Evolutionary conservation across 1,140 invertebrate genomes (phyloP).

Genomic region (Drosophila neocordata): DNA sequence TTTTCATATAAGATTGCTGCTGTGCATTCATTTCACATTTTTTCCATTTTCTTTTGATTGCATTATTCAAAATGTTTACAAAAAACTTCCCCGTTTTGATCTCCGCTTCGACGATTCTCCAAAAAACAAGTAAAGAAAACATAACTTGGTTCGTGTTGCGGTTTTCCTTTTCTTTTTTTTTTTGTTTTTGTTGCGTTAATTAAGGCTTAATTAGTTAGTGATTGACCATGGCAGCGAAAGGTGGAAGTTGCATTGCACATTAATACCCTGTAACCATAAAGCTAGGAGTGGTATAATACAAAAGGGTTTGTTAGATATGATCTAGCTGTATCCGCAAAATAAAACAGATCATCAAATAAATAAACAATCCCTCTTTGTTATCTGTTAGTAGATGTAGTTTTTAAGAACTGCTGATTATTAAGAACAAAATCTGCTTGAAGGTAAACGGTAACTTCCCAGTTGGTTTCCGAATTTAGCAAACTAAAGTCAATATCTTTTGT

Average conservation of each 20-base stretch:
- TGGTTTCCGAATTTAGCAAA: neutral
- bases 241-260: slow-evolving; percentile 56
- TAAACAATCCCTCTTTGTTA: no score
- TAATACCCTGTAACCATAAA: neutral
- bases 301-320: no score
- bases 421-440: neutral
- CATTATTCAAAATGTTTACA: slow-evolving; percentile 79
- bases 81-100: slow-evolving; percentile 73
- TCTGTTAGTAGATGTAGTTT: no score
- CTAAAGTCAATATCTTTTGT: neutral
- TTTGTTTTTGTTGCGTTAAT: slow-evolving; percentile 65
- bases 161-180: slow-evolving; percentile 47
- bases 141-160: slow-evolving; percentile 34
- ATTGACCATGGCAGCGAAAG: slow-evolving; percentile 69
- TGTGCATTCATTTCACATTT: slow-evolving; percentile 59
- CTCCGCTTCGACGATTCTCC: slow-evolving; percentile 51
- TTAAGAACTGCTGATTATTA: no score
- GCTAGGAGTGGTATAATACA: neutral
- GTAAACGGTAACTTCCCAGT: neutral
- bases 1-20: slow-evolving; percentile 62
- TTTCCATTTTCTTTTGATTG: slow-evolving; percentile 47
- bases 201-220: slow-evolving; percentile 70
- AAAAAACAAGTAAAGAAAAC: slow-evolving; percentile 39
- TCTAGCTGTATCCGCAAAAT: no score
- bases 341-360: no score